phyloP scores from a whole-genome alignment of 2,113 vertebrate genomes.

The Phodopus roborovskii region DNA sequence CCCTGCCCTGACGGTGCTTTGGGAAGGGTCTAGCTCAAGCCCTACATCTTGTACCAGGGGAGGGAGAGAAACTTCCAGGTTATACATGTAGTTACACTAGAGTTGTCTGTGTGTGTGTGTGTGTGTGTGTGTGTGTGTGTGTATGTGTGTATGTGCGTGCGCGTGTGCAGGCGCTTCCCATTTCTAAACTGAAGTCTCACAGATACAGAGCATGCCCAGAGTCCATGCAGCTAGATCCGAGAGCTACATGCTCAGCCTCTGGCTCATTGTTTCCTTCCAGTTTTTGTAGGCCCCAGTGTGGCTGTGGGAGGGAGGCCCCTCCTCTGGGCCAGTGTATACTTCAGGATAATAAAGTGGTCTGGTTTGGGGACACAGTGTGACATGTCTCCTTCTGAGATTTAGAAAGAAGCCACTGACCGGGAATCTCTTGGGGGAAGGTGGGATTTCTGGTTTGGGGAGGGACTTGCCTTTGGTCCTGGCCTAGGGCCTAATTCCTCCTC shows the following conservation, averaged over 20 bases:
- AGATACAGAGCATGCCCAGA: background rate
- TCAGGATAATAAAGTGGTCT: background rate
- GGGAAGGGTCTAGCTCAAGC: background rate
- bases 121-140: background rate
- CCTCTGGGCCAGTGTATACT: background rate
- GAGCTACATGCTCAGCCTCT: background rate
- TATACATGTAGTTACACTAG: background rate
- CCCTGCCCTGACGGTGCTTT: background rate
- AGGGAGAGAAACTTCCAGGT: background rate
- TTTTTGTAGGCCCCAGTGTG: background rate
- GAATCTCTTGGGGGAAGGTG: accelerated
- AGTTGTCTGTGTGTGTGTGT: background rate
- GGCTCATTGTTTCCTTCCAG: background rate
- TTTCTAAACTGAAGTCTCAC: background rate
- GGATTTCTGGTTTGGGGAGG: background rate
- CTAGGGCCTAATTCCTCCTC: no score
- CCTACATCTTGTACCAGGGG: background rate
- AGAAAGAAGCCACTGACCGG: background rate
- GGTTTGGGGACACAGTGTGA: background rate
- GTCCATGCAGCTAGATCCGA: background rate
- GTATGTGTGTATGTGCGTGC: no score
- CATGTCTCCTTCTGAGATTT: background rate
- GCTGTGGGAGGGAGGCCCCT: background rate
- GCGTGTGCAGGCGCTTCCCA: background rate
- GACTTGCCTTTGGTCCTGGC: background rate